Evolutionary conservation across 2,113 vertebrate genomes (phyloP).

Genomic region (Melanerpes aurifrons): DNA sequence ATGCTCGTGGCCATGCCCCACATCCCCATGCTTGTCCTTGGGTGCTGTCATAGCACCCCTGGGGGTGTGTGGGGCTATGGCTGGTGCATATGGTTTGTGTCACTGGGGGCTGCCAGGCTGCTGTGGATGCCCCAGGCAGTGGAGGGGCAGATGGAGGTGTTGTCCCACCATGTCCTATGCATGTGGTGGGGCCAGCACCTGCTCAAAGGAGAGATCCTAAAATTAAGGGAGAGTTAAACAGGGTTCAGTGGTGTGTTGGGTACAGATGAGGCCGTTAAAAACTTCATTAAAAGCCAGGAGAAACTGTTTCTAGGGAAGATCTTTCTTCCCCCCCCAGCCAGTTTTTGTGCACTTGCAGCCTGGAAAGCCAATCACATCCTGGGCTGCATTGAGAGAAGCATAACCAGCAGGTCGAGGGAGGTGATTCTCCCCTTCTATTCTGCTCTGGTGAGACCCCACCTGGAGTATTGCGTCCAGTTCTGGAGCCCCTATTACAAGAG

Average conservation of each 20-base stretch:
- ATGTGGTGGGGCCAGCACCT: rapidly evolving
- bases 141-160: background rate
- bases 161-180: rapidly evolving
- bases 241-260: background rate
- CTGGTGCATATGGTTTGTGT: rapidly evolving
- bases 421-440: too few species aligned
- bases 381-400: too few species aligned
- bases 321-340: too few species aligned
- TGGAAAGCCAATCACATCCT: too few species aligned
- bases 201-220: background rate
- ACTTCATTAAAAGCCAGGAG: background rate
- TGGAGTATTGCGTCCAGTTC: too few species aligned
- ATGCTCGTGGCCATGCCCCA: rapidly evolving
- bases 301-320: background rate
- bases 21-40: rapidly evolving
- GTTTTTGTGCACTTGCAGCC: background rate
- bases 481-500: too few species aligned
- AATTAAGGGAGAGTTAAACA: background rate
- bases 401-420: too few species aligned
- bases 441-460: too few species aligned
- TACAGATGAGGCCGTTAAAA: background rate
- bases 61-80: rapidly evolving
- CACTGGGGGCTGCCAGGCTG: background rate
- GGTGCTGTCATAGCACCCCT: rapidly evolving
- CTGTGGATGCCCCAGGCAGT: rapidly evolving